Evolutionary conservation across 2,888 invertebrate species (phyloP), one percentile per base, ranked within the genome.

Genomic region (Tuberolachnus salignus): DNA sequence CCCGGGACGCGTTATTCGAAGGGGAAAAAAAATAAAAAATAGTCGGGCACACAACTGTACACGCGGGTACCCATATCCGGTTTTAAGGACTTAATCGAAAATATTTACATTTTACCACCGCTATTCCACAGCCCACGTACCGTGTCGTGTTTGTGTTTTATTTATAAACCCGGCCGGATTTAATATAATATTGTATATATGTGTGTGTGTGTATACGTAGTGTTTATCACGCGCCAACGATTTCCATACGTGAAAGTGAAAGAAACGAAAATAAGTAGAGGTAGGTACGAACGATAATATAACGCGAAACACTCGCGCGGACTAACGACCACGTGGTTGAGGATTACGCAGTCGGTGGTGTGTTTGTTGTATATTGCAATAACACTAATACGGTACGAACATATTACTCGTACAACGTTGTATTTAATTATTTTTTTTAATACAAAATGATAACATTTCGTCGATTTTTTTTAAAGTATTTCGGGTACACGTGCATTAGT

Each of bases 211-310:
- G 34, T 34, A 34, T 3, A 3, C 3, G 34, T 34, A 42, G 9
- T 19, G 53, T 55, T 69, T 53, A 42, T 34, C 53, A 55, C 19
- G 34, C 53, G 42, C 19, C 14, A 69, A 53, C 19, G 53, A 53
- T 70, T 44, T 57, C 51, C 21, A 13, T 21, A 61, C 26, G 75
- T 75, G 75, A 75, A 75, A 75, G 75, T 67, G 66, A 75, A 75
- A 75, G 74, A 75, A 75, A 66, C 53, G 26, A 44, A 53, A 74
- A 74, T 64, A 61, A 53, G 42, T 69, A 59, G 3, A 34, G n/a
- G 34, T 34, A 34, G 3, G 3, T 34, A 34, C 34, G n/a, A 23
- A 53, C 8, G 9, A 8, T 64, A 49, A 61, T n/a, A 13, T 61
- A 61, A 34, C 11, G 16, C 19, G n/a, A 46, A 59, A 59, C 26